Evolutionary conservation across 2,113 vertebrate species (phyloP).

Genomic region (Ptychochromis oligacanthus): DNA sequence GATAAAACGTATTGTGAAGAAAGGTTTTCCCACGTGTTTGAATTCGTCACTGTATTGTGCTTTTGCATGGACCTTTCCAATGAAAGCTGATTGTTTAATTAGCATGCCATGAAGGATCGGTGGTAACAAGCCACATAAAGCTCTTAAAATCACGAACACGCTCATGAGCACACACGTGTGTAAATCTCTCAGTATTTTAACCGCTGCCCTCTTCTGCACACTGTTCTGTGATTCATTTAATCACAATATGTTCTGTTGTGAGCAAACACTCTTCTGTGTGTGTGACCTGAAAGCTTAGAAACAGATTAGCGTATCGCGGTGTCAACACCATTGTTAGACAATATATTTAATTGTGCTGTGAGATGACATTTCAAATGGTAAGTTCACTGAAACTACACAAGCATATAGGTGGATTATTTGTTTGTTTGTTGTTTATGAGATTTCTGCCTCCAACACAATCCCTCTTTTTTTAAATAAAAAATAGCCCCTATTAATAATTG

Average conservation of each 20-base stretch:
- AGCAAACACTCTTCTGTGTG: not conserved
- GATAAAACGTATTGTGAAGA: not conserved
- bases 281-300: not conserved
- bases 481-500: not conserved
- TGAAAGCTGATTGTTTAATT: slow-evolving; percentile 40
- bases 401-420: not conserved
- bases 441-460: not conserved
- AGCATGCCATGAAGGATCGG: slow-evolving; percentile 40
- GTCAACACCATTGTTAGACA: not conserved
- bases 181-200: not conserved
- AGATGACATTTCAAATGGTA: not conserved
- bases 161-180: not conserved
- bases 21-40: not conserved
- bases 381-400: not conserved
- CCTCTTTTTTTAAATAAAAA: not conserved
- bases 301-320: not conserved
- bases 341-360: not conserved
- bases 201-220: not conserved
- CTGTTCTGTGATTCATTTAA: not conserved
- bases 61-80: not conserved
- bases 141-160: slow-evolving; percentile 12
- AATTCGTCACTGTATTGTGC: not conserved
- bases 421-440: not conserved
- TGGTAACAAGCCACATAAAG: slow-evolving; percentile 22
- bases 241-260: slow-evolving; percentile 1